Evolutionary conservation across 2,113 vertebrate species (phyloP), one percentile per base, ranked within the genome.

Genomic region (Carollia perspicillata): DNA sequence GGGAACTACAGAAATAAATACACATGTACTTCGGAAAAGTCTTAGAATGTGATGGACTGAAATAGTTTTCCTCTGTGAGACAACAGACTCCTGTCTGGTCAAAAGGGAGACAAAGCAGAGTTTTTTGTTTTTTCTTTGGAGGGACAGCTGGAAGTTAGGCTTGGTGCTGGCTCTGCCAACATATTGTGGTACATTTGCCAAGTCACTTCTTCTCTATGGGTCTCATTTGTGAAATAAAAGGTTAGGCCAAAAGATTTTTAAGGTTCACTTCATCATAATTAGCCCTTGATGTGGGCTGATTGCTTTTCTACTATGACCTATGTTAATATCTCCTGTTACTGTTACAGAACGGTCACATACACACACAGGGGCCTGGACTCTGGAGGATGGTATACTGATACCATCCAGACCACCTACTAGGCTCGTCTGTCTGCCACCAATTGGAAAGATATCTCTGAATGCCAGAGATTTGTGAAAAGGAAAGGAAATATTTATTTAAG

Each of bases 161-260:
- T 55, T 44, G 16, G 22, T 79, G 40, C 51, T 68, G 85, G 30
- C 11, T 84, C 22, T 92, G 28, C 8, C 53, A 60, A 78, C 9
- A 40, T 33, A 92, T 44, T 66, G 40, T 37, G 58, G 66, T n/a
- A 22, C 9, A 88, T 60, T 49, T 68, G 47, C 51, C 26, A 78
- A 63, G 37, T 53, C 26, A 37, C 4, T 95, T 23, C 53, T 89
- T 33, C 65, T 94, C 42, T 40, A 5, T 47, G 69, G 5, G 22
- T 75, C 68, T 77, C 58, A 33, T 71, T 47, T 94, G 16, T 89
- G 75, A 88, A 84, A 95, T 74, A 94, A 92, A 95, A 20, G 0
- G 4, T 71, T 40, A 30, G 13, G 33, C 18, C 68, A 51, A 42
- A 87, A 53, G 3, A 92, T 60, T 77, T 89, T 66, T 37, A 90